Percentiles rank a stretch among this genome's conserved stretches.
Conservation (phyloP, 2,797 vertebrate species). For the Spatula versicolor region DNA sequence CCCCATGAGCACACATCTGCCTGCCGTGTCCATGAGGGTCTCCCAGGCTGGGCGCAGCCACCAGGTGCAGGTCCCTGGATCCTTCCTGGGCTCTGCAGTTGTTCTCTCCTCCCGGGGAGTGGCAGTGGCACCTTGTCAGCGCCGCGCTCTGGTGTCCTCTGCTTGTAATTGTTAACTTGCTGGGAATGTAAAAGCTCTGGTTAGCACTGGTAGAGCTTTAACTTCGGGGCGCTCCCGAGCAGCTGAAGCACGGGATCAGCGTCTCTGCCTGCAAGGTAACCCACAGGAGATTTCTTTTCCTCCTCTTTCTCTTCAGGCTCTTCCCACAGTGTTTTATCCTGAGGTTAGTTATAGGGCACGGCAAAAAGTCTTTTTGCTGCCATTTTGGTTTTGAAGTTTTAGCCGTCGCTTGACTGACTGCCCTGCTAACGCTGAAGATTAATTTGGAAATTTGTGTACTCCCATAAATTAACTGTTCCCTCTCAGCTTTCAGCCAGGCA, state of each 20-base stretch:
- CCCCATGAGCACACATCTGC: not conserved
- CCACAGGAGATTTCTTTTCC: not conserved
- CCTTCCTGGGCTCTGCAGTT: not conserved
- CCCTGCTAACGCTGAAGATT: not conserved
- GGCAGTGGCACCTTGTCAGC: not conserved
- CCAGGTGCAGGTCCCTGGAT: accelerated
- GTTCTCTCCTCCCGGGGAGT: slow-evolving; percentile 13
- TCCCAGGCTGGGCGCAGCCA: not conserved
- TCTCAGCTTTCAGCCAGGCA: slow-evolving; percentile 57
- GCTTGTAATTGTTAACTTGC: slow-evolving; percentile 75
- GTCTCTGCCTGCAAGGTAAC: not conserved
- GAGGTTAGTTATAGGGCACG: not conserved
- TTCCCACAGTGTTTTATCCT: not conserved
- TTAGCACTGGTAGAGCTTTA: slow-evolving; percentile 59
- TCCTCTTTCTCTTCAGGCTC: accelerated
- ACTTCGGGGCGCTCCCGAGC: slow-evolving; percentile 20
- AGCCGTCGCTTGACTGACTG: not conserved
- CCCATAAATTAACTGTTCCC: slow-evolving; percentile 37
- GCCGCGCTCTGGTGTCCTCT: not conserved
- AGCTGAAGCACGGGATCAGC: not conserved
- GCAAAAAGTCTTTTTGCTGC: not conserved
- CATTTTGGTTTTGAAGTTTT: not conserved
- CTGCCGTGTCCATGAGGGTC: not conserved
- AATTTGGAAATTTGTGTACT: slow-evolving; percentile 21
- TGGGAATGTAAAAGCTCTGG: slow-evolving; percentile 70